phyloP scores from a whole-genome alignment of 2,113 vertebrate species.

The Orientallactaga bullata region DNA sequence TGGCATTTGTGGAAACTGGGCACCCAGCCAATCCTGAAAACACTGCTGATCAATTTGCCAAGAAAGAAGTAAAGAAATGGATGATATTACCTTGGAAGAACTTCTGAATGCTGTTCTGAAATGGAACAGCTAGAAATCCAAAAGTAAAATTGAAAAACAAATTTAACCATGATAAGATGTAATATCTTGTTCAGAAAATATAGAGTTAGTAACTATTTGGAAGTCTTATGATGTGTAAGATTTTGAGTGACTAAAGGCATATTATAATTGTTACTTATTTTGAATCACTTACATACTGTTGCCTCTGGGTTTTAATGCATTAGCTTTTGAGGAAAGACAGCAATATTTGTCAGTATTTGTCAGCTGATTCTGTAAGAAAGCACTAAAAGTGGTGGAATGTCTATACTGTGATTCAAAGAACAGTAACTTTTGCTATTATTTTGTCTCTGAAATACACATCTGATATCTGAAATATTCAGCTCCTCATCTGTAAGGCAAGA shows the following conservation, averaged over 20 bases:
- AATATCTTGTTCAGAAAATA: neutral
- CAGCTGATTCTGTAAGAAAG: slow-evolving; percentile 16
- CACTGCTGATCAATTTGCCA: slow-evolving; percentile 85
- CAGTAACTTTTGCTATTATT: slow-evolving; percentile 19
- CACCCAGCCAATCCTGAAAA: slow-evolving; percentile 85
- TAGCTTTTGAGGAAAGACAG: slow-evolving; percentile 43
- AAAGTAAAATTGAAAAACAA: slow-evolving; percentile 73
- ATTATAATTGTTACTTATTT: neutral
- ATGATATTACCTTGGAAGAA: slow-evolving; percentile 79
- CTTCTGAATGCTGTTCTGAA: slow-evolving; percentile 74
- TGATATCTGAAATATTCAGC: slow-evolving; percentile 40
- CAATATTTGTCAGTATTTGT: neutral
- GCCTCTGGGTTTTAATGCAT: slow-evolving; percentile 1
- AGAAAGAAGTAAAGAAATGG: slow-evolving; percentile 84
- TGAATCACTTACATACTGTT: neutral
- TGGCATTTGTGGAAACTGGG: slow-evolving; percentile 87
- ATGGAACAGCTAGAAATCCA: slow-evolving; percentile 75
- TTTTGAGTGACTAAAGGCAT: neutral
- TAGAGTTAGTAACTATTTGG: slow-evolving; percentile 26
- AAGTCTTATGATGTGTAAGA: neutral
- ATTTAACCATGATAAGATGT: neutral
- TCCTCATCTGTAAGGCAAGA: slow-evolving; percentile 52
- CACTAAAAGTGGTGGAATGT: slow-evolving; percentile 46
- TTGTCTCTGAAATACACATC: slow-evolving; percentile 47
- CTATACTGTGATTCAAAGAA: slow-evolving; percentile 58